phyloP scores from a whole-genome alignment of 23 tunicate genomes.

The Ascidia mentula region DNA sequence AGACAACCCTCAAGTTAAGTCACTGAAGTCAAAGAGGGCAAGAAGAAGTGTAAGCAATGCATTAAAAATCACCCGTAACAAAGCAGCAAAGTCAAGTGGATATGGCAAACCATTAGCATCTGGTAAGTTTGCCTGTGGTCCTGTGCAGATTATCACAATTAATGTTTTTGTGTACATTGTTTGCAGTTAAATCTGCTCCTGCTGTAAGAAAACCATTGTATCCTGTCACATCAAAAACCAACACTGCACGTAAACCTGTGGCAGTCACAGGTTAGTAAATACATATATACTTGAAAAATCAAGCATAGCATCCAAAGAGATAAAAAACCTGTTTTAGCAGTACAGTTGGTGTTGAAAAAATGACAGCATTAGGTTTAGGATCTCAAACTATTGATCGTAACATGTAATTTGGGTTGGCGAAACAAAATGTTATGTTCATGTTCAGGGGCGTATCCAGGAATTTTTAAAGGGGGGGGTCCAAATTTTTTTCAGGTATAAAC shows the following conservation, averaged over 20 bases:
- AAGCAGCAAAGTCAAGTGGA: not conserved
- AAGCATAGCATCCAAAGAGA: too few relatives aligned
- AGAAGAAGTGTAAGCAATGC: conserved; percentile 32
- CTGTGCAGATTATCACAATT: too few relatives aligned
- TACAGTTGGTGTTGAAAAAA: too few relatives aligned
- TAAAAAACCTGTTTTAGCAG: too few relatives aligned
- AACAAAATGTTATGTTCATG: too few relatives aligned
- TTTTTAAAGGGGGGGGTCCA: too few relatives aligned
- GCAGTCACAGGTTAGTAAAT: not conserved
- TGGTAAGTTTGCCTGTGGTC: not conserved
- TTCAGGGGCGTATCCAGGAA: too few relatives aligned
- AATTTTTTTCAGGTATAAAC: too few relatives aligned
- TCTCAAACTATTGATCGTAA: too few relatives aligned
- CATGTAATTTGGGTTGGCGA: too few relatives aligned
- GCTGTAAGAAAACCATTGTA: not conserved
- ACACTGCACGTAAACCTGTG: not conserved
- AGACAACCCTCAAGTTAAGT: not conserved
- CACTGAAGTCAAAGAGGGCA: conserved; percentile 9
- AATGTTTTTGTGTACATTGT: not conserved
- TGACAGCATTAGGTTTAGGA: too few relatives aligned
- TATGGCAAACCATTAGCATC: not conserved
- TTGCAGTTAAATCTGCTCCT: not conserved
- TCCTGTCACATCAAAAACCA: not conserved
- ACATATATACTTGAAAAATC: too few relatives aligned
- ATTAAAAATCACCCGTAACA: conserved; percentile 7